A percentile compares a stretch with the other conserved stretches of the same genome.
phyloP scores from a whole-genome alignment of 2,888 invertebrate genomes.

The Tinea semifulvella region DNA sequence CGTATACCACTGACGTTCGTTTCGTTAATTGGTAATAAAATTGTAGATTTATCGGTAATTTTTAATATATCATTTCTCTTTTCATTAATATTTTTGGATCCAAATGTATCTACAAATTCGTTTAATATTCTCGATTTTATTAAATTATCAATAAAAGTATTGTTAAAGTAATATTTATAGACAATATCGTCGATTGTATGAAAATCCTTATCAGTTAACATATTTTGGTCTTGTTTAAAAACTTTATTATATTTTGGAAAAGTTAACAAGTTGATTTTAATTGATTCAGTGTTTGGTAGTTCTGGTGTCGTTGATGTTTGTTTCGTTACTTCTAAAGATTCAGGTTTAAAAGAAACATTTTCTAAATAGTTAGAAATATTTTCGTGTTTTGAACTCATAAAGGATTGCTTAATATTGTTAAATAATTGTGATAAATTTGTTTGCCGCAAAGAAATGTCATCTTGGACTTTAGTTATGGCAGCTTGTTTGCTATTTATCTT shows the following conservation, averaged over 20 bases:
- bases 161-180: slow-evolving; percentile 57
- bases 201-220: slow-evolving; percentile 48
- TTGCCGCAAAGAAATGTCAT: slow-evolving; percentile 48
- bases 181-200: slow-evolving; percentile 49
- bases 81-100: slow-evolving; percentile 21
- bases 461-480: slow-evolving; percentile 46
- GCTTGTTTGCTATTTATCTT: slow-evolving; percentile 47
- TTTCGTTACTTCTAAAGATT: slow-evolving; percentile 15
- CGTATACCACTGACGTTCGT: too few species aligned
- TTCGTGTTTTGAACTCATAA: neutral
- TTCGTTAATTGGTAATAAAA: slow-evolving; percentile 13
- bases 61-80: slow-evolving; percentile 30
- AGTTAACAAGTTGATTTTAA: slow-evolving; percentile 51
- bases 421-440: slow-evolving; percentile 46
- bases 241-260: slow-evolving; percentile 33
- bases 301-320: slow-evolving; percentile 22
- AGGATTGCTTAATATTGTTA: slow-evolving; percentile 40
- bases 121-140: slow-evolving; percentile 42
- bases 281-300: slow-evolving; percentile 30
- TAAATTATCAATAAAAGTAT: slow-evolving; percentile 48
- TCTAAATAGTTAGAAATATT: neutral
- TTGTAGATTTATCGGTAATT: slow-evolving; percentile 30
- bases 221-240: slow-evolving; percentile 29
- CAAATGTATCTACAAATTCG: slow-evolving; percentile 26
- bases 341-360: slow-evolving; percentile 19